Percentiles rank a stretch among this genome's conserved stretches.
Conservation (phyloP, 2,797 vertebrate species). For the Smutsia gigantea region DNA sequence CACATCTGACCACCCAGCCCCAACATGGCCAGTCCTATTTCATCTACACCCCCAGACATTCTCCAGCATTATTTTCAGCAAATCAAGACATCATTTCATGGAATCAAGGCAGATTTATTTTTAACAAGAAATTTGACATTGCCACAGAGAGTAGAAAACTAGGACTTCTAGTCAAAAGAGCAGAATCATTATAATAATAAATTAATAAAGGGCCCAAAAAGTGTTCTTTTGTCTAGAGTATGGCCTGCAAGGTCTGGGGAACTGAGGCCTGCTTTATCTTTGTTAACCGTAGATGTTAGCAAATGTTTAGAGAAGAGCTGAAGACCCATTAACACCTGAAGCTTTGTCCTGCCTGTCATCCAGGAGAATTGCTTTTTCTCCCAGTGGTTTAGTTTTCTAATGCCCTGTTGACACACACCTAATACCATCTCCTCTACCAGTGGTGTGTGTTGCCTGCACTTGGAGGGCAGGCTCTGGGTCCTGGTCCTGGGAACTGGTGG, state of each 20-base stretch:
- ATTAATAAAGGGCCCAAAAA: neutral
- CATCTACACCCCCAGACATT: neutral
- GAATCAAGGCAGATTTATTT: neutral
- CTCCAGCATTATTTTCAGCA: neutral
- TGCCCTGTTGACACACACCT: neutral
- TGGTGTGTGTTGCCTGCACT: no score
- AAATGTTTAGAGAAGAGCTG: neutral
- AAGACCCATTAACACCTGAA: neutral
- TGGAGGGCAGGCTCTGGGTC: neutral
- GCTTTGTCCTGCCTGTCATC: neutral
- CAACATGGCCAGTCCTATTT: neutral
- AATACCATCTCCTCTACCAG: no score
- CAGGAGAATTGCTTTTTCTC: neutral
- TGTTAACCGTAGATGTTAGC: neutral
- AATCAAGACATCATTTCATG: conserved; percentile 15
- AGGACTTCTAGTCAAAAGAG: neutral
- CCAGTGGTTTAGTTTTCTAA: neutral
- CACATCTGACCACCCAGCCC: neutral
- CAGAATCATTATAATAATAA: neutral
- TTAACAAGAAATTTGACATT: neutral
- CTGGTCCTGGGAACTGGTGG: neutral
- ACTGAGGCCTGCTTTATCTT: neutral
- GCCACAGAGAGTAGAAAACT: neutral
- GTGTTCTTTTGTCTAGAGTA: no score
- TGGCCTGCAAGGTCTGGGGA: neutral